phyloP scores from a whole-genome alignment of 2,888 invertebrate genomes.

The Coelopa pilipes region DNA sequence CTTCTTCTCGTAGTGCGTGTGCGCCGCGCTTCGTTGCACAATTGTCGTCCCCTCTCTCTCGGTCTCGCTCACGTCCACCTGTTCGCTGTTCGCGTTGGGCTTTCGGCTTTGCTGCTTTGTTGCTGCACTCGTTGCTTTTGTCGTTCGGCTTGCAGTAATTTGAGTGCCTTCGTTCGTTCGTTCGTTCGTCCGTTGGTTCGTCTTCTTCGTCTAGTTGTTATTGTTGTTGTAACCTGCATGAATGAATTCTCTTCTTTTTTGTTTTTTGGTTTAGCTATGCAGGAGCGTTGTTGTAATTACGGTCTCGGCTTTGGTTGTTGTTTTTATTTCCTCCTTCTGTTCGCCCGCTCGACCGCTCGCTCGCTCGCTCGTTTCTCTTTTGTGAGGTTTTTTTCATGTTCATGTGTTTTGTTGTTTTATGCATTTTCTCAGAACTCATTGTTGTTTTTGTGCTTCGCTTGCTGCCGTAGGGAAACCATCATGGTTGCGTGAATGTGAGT shows the following conservation, averaged over 20 bases:
- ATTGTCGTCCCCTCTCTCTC: not conserved
- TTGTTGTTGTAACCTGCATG: conserved; percentile 8
- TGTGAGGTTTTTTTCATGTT: not conserved
- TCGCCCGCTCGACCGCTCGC: too few species aligned
- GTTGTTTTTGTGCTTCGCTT: not conserved
- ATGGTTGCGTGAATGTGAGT: too few species aligned
- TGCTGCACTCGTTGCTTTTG: not conserved
- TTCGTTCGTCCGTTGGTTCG: not conserved
- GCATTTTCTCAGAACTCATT: not conserved
- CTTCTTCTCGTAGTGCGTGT: not conserved
- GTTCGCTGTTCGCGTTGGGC: not conserved
- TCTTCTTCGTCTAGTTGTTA: not conserved
- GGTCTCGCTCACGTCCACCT: not conserved
- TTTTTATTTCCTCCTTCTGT: not conserved
- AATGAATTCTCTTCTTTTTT: too few species aligned
- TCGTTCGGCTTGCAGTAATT: not conserved
- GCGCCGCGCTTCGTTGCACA: conserved; percentile 2
- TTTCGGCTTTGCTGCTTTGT: not conserved
- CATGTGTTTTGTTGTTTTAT: not conserved
- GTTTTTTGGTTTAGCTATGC: not conserved
- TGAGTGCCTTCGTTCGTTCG: too few species aligned
- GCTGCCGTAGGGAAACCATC: not conserved
- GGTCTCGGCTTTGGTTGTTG: conserved; percentile 1
- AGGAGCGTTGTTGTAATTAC: not conserved
- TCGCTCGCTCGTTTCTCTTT: too few species aligned